Conservation (phyloP, 2,797 vertebrate species). For the Pseudochirops cupreus region DNA sequence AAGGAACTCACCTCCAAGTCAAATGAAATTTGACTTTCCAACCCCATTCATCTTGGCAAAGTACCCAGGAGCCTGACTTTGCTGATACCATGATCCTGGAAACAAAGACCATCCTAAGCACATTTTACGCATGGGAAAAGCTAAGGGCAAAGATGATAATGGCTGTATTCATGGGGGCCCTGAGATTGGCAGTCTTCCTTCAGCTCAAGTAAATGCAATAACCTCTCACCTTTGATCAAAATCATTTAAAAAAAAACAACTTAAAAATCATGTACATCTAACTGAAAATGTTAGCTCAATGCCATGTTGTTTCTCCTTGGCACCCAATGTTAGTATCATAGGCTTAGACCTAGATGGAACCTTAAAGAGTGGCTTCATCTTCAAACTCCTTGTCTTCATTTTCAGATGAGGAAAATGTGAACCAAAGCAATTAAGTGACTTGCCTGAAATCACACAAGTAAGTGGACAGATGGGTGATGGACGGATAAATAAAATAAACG, state of each 20-base stretch:
- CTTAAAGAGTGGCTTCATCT: not conserved
- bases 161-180: not conserved
- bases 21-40: not conserved
- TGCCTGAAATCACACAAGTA: not conserved
- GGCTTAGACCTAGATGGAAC: not conserved
- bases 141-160: not conserved
- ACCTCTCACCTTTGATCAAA: not conserved
- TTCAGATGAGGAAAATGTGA: conserved; percentile 2
- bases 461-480: not conserved
- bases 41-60: not conserved
- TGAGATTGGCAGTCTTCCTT: not conserved
- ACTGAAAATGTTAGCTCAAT: not conserved
- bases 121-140: not conserved
- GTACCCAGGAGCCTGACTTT: not conserved
- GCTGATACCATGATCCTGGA: not conserved
- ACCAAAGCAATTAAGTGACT: not conserved
- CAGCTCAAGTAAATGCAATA: not conserved
- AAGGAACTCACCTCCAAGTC: not conserved
- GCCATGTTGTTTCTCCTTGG: not conserved
- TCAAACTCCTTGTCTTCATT: not conserved
- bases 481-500: not conserved
- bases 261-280: not conserved
- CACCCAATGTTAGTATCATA: not conserved
- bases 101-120: not conserved
- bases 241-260: not conserved